These are phyloP conservation scores for Cistogaster globosa DNA, from an alignment of 2,888 invertebrate species.

Conservation along the genomic window DNA sequence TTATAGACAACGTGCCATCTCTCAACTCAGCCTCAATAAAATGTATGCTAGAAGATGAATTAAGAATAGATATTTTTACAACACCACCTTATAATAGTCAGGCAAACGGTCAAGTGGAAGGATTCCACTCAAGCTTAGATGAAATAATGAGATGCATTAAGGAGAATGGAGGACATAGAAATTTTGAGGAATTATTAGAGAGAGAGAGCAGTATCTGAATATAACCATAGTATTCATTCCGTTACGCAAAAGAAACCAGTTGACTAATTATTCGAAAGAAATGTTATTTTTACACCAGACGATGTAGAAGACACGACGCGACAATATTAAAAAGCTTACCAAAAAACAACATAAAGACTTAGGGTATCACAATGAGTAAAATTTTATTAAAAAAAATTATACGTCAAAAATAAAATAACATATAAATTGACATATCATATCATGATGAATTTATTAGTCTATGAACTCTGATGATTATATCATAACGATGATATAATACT, in stretches of 20 bases:
- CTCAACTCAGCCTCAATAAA: neutral
- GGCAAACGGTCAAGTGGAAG: slow-evolving; percentile 1
- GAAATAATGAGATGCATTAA: neutral
- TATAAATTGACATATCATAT: no score
- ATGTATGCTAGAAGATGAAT: neutral
- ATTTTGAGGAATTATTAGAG: no score
- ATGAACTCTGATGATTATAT: no score
- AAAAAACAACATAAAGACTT: neutral
- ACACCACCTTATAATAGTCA: neutral
- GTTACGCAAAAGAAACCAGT: neutral
- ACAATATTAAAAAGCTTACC: neutral
- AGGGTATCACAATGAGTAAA: neutral
- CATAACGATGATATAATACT: no score
- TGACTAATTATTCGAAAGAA: neutral
- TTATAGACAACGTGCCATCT: neutral
- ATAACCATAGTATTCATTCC: slow-evolving; percentile 8
- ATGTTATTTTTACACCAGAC: neutral
- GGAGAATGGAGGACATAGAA: neutral
- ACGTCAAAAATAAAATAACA: no score
- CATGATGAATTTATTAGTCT: no score
- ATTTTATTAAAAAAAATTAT: no score
- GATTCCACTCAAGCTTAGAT: neutral
- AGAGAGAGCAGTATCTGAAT: neutral
- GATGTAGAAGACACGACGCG: neutral
- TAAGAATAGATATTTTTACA: neutral